Evolutionary conservation across 2,888 invertebrate species (phyloP).

Genomic region (Mythimna vitellina): DNA sequence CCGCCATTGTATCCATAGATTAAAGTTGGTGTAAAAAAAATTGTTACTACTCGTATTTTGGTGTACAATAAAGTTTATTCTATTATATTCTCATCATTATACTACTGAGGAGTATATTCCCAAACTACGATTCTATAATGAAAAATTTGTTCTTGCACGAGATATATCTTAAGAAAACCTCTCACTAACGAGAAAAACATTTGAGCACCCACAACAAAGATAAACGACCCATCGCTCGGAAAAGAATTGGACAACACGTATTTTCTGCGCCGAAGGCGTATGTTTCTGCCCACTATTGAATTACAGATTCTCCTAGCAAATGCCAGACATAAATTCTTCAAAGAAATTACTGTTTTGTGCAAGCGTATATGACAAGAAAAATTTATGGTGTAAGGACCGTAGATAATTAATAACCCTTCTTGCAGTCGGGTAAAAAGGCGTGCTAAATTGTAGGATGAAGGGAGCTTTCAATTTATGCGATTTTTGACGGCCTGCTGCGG

Average conservation of each 20-base stretch:
- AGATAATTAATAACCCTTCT: no score
- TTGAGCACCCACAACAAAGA: slow-evolving; percentile 51
- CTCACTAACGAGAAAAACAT: slow-evolving; percentile 52
- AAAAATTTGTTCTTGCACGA: slow-evolving; percentile 19
- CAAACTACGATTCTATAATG: slow-evolving; percentile 3
- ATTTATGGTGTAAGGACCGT: neutral
- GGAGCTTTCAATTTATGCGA: no score
- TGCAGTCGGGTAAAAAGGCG: no score
- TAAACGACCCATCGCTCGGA: slow-evolving; percentile 48
- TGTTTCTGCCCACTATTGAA: slow-evolving; percentile 28
- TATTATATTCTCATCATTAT: no score
- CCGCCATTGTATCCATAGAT: no score
- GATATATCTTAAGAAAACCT: slow-evolving; percentile 36
- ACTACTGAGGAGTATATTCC: neutral
- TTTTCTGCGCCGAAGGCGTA: slow-evolving; percentile 17
- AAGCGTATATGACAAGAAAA: slow-evolving; percentile 6
- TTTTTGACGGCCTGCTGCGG: no score
- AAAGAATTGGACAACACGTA: slow-evolving; percentile 42
- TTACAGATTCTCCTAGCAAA: slow-evolving; percentile 35
- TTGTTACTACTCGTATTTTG: no score
- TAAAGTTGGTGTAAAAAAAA: no score
- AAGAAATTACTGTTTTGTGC: neutral
- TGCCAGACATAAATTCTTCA: slow-evolving; percentile 26
- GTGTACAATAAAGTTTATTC: no score
- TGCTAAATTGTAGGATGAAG: no score